Evolutionary conservation across 2,113 vertebrate genomes (phyloP), one percentile per base, ranked within the genome.

Genomic region (Pagrus major): DNA sequence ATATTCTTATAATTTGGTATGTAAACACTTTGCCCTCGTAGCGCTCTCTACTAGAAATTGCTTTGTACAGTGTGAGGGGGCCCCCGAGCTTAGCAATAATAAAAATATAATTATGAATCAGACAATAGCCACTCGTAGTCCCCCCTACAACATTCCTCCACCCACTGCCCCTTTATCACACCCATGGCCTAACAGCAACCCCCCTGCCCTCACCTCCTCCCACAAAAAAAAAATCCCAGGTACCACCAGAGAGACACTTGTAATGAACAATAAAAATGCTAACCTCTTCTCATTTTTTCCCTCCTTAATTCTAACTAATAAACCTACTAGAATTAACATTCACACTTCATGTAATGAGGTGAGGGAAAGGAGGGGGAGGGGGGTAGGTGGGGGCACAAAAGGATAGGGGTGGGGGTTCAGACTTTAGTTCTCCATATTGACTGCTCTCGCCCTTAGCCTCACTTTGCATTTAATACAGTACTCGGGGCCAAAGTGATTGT

Each of bases 271-370:
- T 94, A 91, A 93, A 94, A 94, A 92, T 86, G 88, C 92, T 86
- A 91, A 88, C 91, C 89, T 90, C 77, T 66, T 92, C 78, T 84
- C 71, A 84, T 90, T 89, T 85, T 78, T 65, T 86, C 77, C 81
- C 89, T 88, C 87, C 93, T 92, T 94, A 91, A 94, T 95, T 95
- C 91, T 91, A 93, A 94, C 94, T 95, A 95, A 95, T 95, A 95
- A 95, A 95, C 93, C 93, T 92, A 92, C 93, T 92, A 95, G 92
- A 95, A 95, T 95, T 95, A 95, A 94, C 95, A 94, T 95, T 94
- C 93, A 93, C 94, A 94, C 94, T 95, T 94, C 88, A 93, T 89
- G 92, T 95, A 94, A 95, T 95, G 94, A 95, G 94, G 90, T 91
- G 92, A 81, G 87, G 91, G 90, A 84, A 59, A 27, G 65, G 47